These are phyloP conservation scores for Atractosteus spatula DNA, from an alignment of 2,113 vertebrate species.

Conservation along the genomic window DNA sequence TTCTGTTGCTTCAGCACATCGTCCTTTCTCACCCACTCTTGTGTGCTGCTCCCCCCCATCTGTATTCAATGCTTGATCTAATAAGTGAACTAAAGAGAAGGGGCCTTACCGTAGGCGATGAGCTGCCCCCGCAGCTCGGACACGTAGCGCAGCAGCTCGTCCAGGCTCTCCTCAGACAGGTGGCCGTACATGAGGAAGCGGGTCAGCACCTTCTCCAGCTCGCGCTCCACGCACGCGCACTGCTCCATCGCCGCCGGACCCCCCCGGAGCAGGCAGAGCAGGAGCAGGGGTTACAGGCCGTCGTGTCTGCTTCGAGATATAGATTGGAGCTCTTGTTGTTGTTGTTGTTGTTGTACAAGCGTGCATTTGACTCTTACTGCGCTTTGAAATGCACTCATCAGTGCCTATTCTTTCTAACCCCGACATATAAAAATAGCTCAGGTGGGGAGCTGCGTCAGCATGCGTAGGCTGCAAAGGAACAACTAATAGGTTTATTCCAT, in stretches of 20 bases:
- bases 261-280: conserved; percentile 36
- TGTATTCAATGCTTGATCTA: not conserved
- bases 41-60: not conserved
- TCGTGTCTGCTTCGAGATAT: conserved; percentile 21
- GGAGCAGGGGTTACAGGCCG: not conserved
- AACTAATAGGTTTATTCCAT: too few species aligned
- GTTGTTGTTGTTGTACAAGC: too few species aligned
- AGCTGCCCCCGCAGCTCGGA: conserved; percentile 79
- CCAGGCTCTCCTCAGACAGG: conserved; percentile 83
- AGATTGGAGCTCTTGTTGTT: not conserved
- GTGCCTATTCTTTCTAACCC: too few species aligned
- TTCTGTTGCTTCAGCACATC: too few species aligned
- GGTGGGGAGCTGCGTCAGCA: too few species aligned
- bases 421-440: too few species aligned
- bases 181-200: conserved; percentile 82
- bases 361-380: too few species aligned
- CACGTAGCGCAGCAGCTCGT: conserved; percentile 78
- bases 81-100: not conserved
- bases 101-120: conserved; percentile 68
- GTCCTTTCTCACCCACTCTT: too few species aligned
- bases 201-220: conserved; percentile 87
- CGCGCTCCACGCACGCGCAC: conserved; percentile 83
- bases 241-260: conserved; percentile 74
- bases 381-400: too few species aligned
- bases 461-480: too few species aligned